Conservation (phyloP, 2,797 vertebrate genomes). For the Coregonus sp. region DNA sequence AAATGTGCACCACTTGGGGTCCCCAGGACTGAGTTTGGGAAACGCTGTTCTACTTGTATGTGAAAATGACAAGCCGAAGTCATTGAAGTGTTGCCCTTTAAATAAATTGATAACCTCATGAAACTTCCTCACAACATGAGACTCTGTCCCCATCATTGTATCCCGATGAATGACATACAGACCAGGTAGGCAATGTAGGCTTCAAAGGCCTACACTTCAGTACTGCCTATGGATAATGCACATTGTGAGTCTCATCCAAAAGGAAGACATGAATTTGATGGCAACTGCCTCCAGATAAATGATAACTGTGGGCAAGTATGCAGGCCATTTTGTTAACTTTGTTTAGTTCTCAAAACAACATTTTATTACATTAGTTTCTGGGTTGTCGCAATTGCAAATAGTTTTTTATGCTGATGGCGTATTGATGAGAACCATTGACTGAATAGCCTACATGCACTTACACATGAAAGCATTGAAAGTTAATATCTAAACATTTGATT, state of each 20-base stretch:
- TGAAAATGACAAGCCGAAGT: conserved; percentile 45
- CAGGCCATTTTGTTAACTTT: too few relatives aligned
- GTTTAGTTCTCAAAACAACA: background rate
- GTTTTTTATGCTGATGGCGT: too few relatives aligned
- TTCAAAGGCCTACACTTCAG: too few relatives aligned
- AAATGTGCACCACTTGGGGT: too few relatives aligned
- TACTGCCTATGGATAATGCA: too few relatives aligned
- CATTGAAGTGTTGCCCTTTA: background rate
- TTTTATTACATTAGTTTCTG: background rate
- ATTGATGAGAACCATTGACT: background rate
- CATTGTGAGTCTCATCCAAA: background rate
- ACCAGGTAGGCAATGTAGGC: too few relatives aligned
- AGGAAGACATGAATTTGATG: background rate
- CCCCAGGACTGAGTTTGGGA: too few relatives aligned
- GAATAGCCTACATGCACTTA: background rate
- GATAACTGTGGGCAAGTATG: background rate
- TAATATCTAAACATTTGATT: background rate
- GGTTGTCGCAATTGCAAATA: too few relatives aligned
- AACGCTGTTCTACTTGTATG: conserved; percentile 19
- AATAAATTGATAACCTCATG: background rate
- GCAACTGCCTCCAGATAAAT: background rate
- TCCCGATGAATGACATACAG: too few relatives aligned
- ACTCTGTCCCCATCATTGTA: background rate
- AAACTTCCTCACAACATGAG: background rate
- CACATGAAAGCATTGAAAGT: background rate